phyloP scores from a whole-genome alignment of 1,140 invertebrate genomes.

The Nephila pilipes region DNA sequence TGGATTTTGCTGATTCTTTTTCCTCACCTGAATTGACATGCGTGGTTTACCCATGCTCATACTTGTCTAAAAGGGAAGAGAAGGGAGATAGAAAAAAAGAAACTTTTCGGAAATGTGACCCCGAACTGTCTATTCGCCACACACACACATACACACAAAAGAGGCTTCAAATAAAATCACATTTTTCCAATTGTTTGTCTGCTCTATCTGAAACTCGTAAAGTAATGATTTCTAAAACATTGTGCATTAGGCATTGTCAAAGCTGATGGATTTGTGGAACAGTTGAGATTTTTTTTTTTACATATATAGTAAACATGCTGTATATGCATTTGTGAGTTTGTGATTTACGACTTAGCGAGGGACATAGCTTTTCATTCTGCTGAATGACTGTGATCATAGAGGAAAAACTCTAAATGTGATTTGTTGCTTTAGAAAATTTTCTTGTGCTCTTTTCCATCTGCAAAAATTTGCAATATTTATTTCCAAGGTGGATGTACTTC shows the following conservation, averaged over 20 bases:
- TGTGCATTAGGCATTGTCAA: neutral
- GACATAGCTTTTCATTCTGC: neutral
- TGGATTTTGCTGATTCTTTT: neutral
- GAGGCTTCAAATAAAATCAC: neutral
- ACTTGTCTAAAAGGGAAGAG: neutral
- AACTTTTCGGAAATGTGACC: neutral
- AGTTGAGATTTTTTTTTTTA: neutral
- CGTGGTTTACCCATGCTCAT: constrained; percentile 14
- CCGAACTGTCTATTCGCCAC: constrained; percentile 1
- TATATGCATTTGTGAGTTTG: neutral
- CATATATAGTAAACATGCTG: neutral
- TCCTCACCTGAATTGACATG: constrained; percentile 16
- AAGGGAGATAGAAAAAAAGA: neutral
- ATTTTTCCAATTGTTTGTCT: neutral
- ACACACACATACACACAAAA: neutral
- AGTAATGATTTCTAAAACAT: constrained; percentile 19
- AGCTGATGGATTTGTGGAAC: constrained; percentile 6
- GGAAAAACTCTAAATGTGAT: neutral
- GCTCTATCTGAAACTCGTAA: neutral
- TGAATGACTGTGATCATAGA: neutral
- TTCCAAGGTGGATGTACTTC: neutral
- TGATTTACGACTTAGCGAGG: constrained; percentile 2
- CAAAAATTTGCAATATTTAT: constrained; percentile 18
- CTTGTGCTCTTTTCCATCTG: neutral
- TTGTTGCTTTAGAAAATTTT: neutral